Conservation (phyloP, 2,113 vertebrate genomes). For the Macroglossus sobrinus region DNA sequence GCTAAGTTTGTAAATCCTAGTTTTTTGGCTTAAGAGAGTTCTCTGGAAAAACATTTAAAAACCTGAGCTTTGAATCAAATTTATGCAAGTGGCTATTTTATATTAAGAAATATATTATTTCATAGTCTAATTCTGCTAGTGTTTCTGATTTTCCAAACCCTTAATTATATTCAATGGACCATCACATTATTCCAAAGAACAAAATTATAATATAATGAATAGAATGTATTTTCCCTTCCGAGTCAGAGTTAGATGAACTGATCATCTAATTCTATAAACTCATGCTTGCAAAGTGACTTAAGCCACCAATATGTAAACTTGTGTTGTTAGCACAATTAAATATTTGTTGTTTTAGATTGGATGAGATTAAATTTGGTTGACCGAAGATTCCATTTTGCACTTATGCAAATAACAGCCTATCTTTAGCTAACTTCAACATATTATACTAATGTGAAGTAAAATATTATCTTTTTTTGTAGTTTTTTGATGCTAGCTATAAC, state of each 20-base stretch:
- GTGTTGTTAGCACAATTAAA: neutral
- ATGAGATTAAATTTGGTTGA: neutral
- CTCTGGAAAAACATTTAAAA: neutral
- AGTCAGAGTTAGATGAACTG: neutral
- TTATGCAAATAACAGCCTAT: neutral
- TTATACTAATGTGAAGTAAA: neutral
- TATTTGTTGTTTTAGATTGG: neutral
- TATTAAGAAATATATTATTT: neutral
- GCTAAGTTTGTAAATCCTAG: neutral
- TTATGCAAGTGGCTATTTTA: neutral
- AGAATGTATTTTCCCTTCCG: conserved; percentile 6
- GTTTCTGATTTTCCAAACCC: neutral
- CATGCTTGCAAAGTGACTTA: neutral
- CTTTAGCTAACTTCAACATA: neutral
- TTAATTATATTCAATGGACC: neutral
- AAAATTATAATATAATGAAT: conserved; percentile 15
- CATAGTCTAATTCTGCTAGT: neutral
- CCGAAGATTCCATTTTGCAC: neutral
- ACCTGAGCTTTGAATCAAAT: neutral
- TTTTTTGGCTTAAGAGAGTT: neutral
- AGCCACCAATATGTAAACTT: neutral
- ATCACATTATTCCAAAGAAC: neutral
- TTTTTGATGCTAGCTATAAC: neutral
- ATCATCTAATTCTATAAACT: conserved; percentile 23
- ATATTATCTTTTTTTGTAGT: neutral